These are phyloP conservation scores for Mobula birostris DNA, from an alignment of 2,113 vertebrate genomes.

Conservation along the genomic window DNA sequence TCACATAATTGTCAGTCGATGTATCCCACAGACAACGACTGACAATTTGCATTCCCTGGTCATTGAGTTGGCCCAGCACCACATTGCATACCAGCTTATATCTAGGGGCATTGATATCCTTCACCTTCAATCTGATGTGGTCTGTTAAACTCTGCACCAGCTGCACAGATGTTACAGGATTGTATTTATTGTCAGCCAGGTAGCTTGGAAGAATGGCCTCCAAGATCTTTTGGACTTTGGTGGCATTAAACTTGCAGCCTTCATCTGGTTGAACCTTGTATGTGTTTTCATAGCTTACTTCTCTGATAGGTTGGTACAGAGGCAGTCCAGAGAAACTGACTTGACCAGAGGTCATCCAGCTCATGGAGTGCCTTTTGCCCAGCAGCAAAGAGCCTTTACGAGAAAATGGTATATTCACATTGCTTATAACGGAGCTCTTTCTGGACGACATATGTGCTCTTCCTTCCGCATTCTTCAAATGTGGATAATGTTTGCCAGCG, in stretches of 20 bases:
- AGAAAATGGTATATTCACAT: conserved; percentile 13
- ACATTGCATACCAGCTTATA: conserved; percentile 69
- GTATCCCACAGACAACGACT: conserved; percentile 61
- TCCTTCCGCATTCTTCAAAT: conserved; percentile 42
- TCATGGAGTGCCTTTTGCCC: conserved; percentile 53
- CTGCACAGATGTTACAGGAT: conserved; percentile 37
- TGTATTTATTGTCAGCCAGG: conserved; percentile 49
- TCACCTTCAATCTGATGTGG: conserved; percentile 48
- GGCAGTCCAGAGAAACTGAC: conserved; percentile 64
- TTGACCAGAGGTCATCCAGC: conserved; percentile 49
- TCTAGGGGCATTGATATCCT: conserved; percentile 56
- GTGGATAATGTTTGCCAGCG: conserved; percentile 37
- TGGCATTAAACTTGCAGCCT: conserved; percentile 48
- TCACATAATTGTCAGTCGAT: conserved; percentile 51
- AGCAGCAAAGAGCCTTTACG: conserved; percentile 40
- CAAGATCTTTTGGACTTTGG: conserved; percentile 45
- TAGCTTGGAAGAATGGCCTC: conserved; percentile 44
- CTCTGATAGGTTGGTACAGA: conserved; percentile 47
- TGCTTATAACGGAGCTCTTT: conserved; percentile 51
- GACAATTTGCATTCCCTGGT: conserved; percentile 56
- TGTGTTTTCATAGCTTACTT: conserved; percentile 50
- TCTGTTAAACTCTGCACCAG: conserved; percentile 54
- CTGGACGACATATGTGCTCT: conserved; percentile 48
- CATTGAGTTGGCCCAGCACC: conserved; percentile 55
- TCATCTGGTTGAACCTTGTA: conserved; percentile 50